Conservation (phyloP, 2,113 vertebrate genomes). For the Tursiops truncatus region DNA sequence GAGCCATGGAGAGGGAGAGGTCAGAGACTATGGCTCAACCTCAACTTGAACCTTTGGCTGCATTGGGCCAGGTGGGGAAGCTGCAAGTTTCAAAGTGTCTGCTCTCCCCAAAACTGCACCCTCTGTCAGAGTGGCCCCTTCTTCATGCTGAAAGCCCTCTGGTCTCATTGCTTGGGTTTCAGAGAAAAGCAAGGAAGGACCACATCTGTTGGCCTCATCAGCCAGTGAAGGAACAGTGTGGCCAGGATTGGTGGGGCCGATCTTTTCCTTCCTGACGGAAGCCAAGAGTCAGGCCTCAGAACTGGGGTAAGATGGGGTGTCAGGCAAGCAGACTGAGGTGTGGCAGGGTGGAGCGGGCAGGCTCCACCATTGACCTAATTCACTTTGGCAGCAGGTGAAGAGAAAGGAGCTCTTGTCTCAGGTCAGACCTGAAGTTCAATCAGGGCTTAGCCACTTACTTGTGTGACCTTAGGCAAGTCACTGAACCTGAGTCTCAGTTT, state of each 20-base stretch:
- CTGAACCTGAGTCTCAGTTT: background rate
- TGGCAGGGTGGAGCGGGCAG: background rate
- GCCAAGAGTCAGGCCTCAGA: background rate
- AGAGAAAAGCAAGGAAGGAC: background rate
- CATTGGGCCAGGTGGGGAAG: background rate
- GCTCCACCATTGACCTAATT: background rate
- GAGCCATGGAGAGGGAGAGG: background rate
- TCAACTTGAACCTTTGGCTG: background rate
- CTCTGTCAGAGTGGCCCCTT: background rate
- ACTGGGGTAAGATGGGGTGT: background rate
- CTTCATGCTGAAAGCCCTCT: background rate
- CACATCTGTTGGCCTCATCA: background rate
- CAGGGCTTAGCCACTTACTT: background rate
- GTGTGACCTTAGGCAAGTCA: background rate
- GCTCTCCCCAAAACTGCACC: background rate
- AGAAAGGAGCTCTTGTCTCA: background rate
- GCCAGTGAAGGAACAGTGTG: background rate
- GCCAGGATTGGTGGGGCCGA: background rate
- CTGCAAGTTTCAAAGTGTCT: background rate
- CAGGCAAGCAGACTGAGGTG: background rate
- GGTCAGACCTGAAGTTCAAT: background rate
- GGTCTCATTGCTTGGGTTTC: background rate
- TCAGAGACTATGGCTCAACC: background rate
- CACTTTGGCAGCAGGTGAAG: background rate
- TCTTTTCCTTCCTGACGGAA: conserved; percentile 38